Evolutionary conservation across 2,888 invertebrate species (phyloP).

Genomic region (Parascotia fuliginaria): DNA sequence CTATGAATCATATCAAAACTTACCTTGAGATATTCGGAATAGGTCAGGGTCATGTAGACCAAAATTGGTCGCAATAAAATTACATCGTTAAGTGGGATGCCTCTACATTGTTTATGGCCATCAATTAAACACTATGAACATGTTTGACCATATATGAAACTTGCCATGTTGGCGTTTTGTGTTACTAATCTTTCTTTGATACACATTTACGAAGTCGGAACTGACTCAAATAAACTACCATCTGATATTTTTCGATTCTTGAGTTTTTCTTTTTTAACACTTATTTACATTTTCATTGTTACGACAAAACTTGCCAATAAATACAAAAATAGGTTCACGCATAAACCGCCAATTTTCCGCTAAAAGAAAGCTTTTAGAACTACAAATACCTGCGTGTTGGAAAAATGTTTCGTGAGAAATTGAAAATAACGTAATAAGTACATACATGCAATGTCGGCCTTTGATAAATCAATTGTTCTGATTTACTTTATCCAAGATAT

Average conservation of each 20-base stretch:
- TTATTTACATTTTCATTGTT: too few relatives aligned
- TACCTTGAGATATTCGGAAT: conserved; percentile 4
- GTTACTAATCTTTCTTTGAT: not conserved
- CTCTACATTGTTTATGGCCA: conserved; percentile 5
- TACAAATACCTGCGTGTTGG: conserved; percentile 6
- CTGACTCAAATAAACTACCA: too few relatives aligned
- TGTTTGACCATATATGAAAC: not conserved
- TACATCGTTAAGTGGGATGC: conserved; percentile 14
- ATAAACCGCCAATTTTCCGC: conserved; percentile 10
- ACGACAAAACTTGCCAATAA: not conserved
- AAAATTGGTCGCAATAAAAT: conserved; percentile 13
- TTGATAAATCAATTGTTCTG: conserved; percentile 10
- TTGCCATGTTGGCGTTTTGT: not conserved
- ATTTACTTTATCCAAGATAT: conserved; percentile 7
- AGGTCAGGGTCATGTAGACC: conserved; percentile 24
- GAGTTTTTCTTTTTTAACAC: too few relatives aligned
- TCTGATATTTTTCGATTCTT: too few relatives aligned
- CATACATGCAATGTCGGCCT: conserved; percentile 1
- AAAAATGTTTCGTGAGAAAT: conserved; percentile 10
- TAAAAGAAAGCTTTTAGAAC: conserved; percentile 1
- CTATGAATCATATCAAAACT: not conserved
- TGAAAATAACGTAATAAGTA: not conserved
- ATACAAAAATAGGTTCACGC: conserved; percentile 7
- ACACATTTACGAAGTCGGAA: too few relatives aligned
- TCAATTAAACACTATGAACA: not conserved